phyloP scores from a whole-genome alignment of 2,888 invertebrate genomes.

The Brachyptera risi region DNA sequence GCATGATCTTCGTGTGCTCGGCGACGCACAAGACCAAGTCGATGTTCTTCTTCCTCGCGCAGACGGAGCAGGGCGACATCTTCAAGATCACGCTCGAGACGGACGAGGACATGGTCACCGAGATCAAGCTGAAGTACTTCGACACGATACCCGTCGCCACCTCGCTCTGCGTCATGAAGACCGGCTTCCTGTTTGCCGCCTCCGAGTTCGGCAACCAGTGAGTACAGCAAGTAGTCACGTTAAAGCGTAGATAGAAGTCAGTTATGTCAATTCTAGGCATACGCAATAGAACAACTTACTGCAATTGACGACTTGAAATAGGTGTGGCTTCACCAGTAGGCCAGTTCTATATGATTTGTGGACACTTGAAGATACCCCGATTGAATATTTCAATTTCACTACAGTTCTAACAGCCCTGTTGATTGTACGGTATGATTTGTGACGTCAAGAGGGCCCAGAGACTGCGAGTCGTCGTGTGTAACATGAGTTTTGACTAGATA shows the following conservation, averaged over 20 bases:
- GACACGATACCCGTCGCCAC: constrained; percentile 97
- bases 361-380: no score
- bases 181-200: constrained; percentile 97
- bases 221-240: constrained; percentile 53
- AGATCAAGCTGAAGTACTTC: constrained; percentile 98
- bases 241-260: background rate
- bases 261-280: no score
- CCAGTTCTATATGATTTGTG: no score
- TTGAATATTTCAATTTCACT: no score
- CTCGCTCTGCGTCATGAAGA: constrained; percentile 96
- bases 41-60: constrained; percentile 99
- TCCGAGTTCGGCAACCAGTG: constrained; percentile 99
- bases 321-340: no score
- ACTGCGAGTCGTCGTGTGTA: no score
- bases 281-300: no score
- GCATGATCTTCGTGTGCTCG: constrained; percentile 98
- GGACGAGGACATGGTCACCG: constrained; percentile 97
- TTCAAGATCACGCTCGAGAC: constrained; percentile 97
- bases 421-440: no score
- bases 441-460: no score
- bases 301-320: no score
- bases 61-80: constrained; percentile 97
- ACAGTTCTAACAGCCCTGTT: no score
- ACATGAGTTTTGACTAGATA: no score
- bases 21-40: constrained; percentile 99